Conservation (phyloP, 2,888 invertebrate species). For the Lasioglossum morio region DNA sequence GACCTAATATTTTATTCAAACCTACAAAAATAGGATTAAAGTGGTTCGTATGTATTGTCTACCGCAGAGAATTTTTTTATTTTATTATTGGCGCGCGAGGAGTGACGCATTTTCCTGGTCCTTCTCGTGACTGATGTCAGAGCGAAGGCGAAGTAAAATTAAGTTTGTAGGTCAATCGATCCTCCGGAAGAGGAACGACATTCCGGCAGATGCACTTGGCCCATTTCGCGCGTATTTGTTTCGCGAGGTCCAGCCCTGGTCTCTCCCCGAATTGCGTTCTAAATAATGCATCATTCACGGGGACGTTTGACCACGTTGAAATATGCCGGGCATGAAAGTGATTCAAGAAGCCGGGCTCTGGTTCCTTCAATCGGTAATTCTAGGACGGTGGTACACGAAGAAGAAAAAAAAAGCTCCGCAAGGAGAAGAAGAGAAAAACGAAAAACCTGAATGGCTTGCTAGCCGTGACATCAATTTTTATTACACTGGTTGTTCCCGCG, state of each 20-base stretch:
- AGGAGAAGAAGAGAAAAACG: slow-evolving; percentile 33
- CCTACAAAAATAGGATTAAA: neutral
- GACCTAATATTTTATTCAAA: neutral
- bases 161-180: slow-evolving; percentile 57
- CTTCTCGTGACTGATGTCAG: neutral
- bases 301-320: slow-evolving; percentile 67
- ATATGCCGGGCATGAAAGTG: slow-evolving; percentile 72
- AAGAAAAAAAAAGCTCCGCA: neutral
- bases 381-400: slow-evolving; percentile 29
- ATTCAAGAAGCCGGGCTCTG: slow-evolving; percentile 63
- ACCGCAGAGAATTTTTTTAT: neutral
- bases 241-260: slow-evolving; percentile 44
- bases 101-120: neutral
- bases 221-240: slow-evolving; percentile 63
- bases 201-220: slow-evolving; percentile 56
- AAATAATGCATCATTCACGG: slow-evolving; percentile 73
- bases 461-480: slow-evolving; percentile 20
- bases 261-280: slow-evolving; percentile 67
- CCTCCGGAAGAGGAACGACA: slow-evolving; percentile 42
- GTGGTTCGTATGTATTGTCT: neutral
- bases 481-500: neutral
- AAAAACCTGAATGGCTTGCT: slow-evolving; percentile 35
- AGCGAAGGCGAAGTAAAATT: slow-evolving; percentile 36
- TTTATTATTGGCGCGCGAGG: neutral
- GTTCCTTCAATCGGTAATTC: slow-evolving; percentile 61